These are phyloP conservation scores for Alces alces DNA, from an alignment of 2,113 vertebrate genomes.

Conservation along the genomic window DNA sequence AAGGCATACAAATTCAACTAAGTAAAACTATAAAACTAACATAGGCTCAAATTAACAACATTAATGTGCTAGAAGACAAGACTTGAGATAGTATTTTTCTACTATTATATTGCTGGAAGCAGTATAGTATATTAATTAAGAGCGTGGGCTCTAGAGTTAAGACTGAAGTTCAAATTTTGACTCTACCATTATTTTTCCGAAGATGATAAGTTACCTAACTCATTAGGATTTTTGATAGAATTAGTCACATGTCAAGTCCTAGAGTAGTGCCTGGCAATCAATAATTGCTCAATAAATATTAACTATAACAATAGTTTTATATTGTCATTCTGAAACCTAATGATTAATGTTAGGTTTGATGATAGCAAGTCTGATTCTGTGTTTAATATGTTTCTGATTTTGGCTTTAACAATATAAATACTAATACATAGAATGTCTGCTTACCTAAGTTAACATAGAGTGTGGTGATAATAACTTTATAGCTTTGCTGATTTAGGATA, in stretches of 20 bases:
- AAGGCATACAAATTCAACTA: background rate
- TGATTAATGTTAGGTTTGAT: background rate
- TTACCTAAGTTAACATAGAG: background rate
- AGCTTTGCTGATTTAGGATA: background rate
- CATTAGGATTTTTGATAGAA: background rate
- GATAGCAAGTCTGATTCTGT: background rate
- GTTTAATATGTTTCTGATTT: constrained; percentile 10
- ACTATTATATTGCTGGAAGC: background rate
- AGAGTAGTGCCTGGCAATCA: background rate
- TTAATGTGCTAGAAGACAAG: background rate
- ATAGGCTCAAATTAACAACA: background rate
- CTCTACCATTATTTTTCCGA: background rate
- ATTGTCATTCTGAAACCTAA: background rate
- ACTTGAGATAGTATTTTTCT: background rate
- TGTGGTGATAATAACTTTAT: background rate
- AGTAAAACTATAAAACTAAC: background rate
- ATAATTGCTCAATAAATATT: background rate
- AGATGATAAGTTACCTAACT: background rate
- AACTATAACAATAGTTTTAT: background rate
- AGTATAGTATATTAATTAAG: background rate
- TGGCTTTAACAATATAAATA: background rate
- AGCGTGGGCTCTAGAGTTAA: background rate
- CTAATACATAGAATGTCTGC: background rate
- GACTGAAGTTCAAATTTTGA: background rate
- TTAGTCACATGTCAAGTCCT: background rate